Evolutionary conservation across 2,113 vertebrate genomes (phyloP).

Genomic region (Osmerus eperlanus): DNA sequence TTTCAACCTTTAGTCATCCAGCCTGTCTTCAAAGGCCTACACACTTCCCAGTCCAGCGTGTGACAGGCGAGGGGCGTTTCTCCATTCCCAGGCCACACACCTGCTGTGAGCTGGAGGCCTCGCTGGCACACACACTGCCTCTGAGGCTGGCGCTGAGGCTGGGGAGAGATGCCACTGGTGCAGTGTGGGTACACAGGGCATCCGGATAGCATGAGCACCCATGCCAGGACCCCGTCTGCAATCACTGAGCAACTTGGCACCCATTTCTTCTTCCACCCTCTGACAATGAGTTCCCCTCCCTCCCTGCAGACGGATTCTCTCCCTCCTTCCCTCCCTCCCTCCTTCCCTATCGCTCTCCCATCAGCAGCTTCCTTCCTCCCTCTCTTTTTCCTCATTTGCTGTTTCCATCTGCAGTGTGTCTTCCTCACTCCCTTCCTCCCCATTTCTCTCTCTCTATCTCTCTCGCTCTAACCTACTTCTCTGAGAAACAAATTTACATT

Average conservation of each 20-base stretch:
- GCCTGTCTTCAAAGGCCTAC: too few species aligned
- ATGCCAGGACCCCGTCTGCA: constrained; percentile 52
- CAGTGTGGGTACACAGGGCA: constrained; percentile 33
- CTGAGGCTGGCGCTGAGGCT: constrained; percentile 24
- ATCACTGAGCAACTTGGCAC: constrained; percentile 32
- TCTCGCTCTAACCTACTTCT: constrained; percentile 42
- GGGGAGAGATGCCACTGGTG: constrained; percentile 32
- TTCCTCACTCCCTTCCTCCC: constrained; percentile 18
- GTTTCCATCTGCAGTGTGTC: too few species aligned
- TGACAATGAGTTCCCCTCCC: neutral
- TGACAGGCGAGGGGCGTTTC: too few species aligned
- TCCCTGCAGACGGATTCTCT: constrained; percentile 13
- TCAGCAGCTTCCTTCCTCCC: constrained; percentile 15
- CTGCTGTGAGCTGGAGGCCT: too few species aligned
- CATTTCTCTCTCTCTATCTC: constrained; percentile 20
- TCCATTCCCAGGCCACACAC: too few species aligned
- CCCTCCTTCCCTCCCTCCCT: constrained; percentile 14
- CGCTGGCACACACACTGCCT: neutral
- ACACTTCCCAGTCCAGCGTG: too few species aligned
- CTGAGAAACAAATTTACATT: constrained; percentile 46
- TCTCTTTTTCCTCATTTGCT: constrained; percentile 15
- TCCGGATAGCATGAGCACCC: constrained; percentile 23
- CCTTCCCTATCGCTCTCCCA: constrained; percentile 3
- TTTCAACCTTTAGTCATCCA: too few species aligned
- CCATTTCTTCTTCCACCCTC: constrained; percentile 9